Percentiles rank a stretch among this genome's conserved stretches.
These are phyloP conservation scores for Diuraphis noxia DNA, from an alignment of 1,140 invertebrate species.

Conservation along the genomic window DNA sequence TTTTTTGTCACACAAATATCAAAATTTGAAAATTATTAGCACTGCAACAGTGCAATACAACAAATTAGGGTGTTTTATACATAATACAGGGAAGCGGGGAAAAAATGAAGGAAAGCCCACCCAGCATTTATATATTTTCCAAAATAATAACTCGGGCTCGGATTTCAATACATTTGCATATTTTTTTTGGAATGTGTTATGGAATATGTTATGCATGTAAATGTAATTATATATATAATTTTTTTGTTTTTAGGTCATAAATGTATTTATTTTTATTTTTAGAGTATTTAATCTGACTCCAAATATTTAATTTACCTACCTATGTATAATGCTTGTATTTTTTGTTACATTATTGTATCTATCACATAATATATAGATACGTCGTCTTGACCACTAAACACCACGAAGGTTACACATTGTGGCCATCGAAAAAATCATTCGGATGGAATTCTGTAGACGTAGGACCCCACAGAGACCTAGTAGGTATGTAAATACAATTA, in stretches of 20 bases:
- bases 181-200: no score
- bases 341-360: not conserved
- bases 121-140: not conserved
- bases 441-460: slow-evolving; percentile 89
- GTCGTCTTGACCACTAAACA: slow-evolving; percentile 91
- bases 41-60: not conserved
- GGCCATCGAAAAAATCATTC: slow-evolving; percentile 83
- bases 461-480: slow-evolving; percentile 80
- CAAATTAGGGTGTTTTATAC: not conserved
- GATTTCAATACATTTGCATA: no score
- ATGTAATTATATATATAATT: no score
- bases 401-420: slow-evolving; percentile 89
- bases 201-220: no score
- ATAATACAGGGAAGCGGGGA: not conserved
- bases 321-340: not conserved
- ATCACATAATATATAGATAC: slow-evolving; percentile 67
- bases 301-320: no score
- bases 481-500: slow-evolving; percentile 65
- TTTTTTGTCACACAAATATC: not conserved
- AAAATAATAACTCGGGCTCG: no score
- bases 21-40: no score
- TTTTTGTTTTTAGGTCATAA: no score
- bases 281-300: no score
- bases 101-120: not conserved
- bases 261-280: no score